Percentiles rank a stretch among this genome's conserved stretches.
Conservation (phyloP, 2,113 vertebrate species). For the Eurypyga helias region DNA sequence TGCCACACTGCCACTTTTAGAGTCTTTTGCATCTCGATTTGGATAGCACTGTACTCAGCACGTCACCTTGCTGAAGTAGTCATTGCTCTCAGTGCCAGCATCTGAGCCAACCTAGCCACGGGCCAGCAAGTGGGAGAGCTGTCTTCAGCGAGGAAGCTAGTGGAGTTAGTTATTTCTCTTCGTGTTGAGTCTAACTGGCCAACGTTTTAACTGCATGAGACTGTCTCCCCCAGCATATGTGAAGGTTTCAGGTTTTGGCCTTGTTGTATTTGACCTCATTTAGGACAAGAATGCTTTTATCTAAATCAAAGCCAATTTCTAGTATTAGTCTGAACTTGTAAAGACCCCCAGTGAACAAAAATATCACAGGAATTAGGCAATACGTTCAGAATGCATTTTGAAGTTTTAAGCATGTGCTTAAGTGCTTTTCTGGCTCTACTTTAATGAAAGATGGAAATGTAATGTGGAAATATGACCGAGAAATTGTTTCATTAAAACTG, state of each 20-base stretch:
- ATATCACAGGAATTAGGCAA: constrained; percentile 68
- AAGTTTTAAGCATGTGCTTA: constrained; percentile 68
- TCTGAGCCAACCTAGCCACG: neutral
- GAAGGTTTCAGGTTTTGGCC: constrained; percentile 50
- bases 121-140: neutral
- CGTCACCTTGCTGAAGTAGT: neutral
- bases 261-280: constrained; percentile 49
- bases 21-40: neutral
- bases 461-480: constrained; percentile 26
- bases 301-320: constrained; percentile 68
- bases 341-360: constrained; percentile 60
- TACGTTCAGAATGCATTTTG: constrained; percentile 62
- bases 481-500: constrained; percentile 52
- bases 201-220: neutral
- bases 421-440: constrained; percentile 59
- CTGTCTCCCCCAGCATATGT: constrained; percentile 37
- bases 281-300: constrained; percentile 67
- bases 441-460: constrained; percentile 57
- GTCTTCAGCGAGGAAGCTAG: neutral
- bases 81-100: neutral
- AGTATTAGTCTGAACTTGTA: constrained; percentile 53
- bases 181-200: neutral
- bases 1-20: neutral
- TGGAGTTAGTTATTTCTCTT: neutral
- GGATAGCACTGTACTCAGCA: neutral